phyloP scores from a whole-genome alignment of 2,113 vertebrate genomes.

The Crocuta crocuta region DNA sequence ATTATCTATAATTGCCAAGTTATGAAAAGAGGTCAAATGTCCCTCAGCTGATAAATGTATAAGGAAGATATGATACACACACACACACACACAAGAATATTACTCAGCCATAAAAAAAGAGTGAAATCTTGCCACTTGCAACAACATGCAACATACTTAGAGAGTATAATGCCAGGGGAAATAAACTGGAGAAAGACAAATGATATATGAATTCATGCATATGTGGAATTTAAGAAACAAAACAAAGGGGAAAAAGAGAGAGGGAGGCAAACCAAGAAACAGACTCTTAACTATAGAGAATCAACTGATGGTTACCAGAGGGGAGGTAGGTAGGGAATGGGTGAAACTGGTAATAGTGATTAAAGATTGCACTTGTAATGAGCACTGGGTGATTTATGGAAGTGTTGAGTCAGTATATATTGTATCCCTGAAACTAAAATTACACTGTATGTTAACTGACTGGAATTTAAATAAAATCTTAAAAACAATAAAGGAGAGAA shows the following conservation, averaged over 20 bases:
- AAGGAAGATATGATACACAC: neutral
- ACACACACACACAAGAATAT: neutral
- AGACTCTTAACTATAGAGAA: neutral
- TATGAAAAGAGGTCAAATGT: neutral
- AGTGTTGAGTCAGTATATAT: neutral
- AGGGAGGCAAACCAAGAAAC: neutral
- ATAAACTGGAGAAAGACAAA: neutral
- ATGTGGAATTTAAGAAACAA: neutral
- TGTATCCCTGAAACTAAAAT: neutral
- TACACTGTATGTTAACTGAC: neutral
- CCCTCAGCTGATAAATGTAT: neutral
- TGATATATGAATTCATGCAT: neutral
- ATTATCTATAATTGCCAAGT: neutral
- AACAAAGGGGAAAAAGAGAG: neutral
- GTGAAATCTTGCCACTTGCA: neutral
- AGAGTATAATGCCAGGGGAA: neutral
- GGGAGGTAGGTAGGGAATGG: neutral
- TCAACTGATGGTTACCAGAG: neutral
- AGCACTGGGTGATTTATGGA: neutral
- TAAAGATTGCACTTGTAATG: neutral
- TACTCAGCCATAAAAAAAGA: neutral
- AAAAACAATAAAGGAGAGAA: neutral
- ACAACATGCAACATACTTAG: neutral
- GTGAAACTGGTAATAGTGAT: neutral
- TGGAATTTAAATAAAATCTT: neutral